Evolutionary conservation across 30 jellyfish, hydroid and myxozoan species (phyloP), one percentile per base, ranked within the genome.

Genomic region (Hydra vulgaris): DNA sequence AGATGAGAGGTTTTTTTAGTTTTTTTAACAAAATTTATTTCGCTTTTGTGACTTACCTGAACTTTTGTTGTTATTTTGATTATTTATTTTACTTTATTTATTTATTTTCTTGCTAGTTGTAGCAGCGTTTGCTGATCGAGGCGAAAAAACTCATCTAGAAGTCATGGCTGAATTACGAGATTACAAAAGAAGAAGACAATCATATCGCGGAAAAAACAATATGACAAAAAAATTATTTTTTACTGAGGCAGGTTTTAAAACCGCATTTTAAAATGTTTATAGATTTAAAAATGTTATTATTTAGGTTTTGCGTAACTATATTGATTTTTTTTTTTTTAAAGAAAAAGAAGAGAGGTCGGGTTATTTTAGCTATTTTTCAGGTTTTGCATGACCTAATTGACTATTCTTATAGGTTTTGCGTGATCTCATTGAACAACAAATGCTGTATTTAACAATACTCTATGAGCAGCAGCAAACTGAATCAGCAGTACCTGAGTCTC

Each of bases 161-260:
- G 94, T 91, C 4, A 27, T 92, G 92, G 98, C 98, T 3, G 98
- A 92, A 75, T 71, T 92, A 20, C 54, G 98, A 23, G 96, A 92
- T 53, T 92, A 81, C 84, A 92, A 92, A 71, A 88, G 98, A 74
- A 74, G 98, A 66, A 79, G 98, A 77, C 98, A 92, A 66, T 40
- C 98, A 0, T 92, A 92, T 87, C 93, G 98, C 23, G 98, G 95
- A 8, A 92, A 87, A 76, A 87, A 85, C 74, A 87, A 84, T 5
- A 40, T 56, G 27, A 86, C 70, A 23, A 86, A 87, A 53, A 53
- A 90, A 70, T 56, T 73, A 55, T 24, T 85, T 54, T 74, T 81
- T 12, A 21, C 70, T 25, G 81, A 80, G 81, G 87, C n/a, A n/a
- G n/a, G n/a, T n/a, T n/a, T n/a, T n/a, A n/a, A n/a, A n/a, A n/a